Conservation (phyloP, 2,888 invertebrate genomes). For the Zygaena filipendulae region DNA sequence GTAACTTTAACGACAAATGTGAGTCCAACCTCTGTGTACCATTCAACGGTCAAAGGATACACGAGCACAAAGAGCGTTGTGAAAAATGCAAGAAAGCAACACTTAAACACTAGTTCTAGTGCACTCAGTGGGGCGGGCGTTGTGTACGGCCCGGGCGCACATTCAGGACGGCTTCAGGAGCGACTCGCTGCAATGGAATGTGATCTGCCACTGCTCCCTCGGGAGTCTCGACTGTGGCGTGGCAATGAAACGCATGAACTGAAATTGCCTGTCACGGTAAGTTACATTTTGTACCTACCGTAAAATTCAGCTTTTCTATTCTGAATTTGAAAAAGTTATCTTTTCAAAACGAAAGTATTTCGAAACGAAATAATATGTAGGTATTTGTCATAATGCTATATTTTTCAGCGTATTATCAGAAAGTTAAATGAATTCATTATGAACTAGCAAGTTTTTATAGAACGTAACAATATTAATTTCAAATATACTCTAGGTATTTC, state of each 20-base stretch:
- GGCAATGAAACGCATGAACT: constrained; percentile 79
- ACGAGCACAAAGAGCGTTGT: constrained; percentile 41
- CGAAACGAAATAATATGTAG: too few relatives aligned
- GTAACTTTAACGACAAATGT: constrained; percentile 34
- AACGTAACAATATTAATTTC: too few relatives aligned
- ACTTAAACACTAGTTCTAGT: constrained; percentile 49
- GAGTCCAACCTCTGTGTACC: constrained; percentile 33
- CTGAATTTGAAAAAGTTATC: too few relatives aligned
- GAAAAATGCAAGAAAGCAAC: constrained; percentile 56
- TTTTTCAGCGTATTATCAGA: too few relatives aligned
- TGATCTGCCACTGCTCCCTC: constrained; percentile 72
- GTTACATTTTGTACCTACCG: constrained; percentile 18
- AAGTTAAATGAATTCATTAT: too few relatives aligned
- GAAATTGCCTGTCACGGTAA: constrained; percentile 74
- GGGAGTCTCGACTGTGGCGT: constrained; percentile 75
- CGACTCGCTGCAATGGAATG: constrained; percentile 73
- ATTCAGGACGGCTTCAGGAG: constrained; percentile 68
- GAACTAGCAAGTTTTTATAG: too few relatives aligned
- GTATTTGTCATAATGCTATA: too few relatives aligned
- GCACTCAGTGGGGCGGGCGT: constrained; percentile 30
- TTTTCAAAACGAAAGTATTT: too few relatives aligned
- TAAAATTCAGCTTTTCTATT: neutral
- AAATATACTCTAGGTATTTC: too few relatives aligned
- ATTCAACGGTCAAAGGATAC: constrained; percentile 40
- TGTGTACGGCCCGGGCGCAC: constrained; percentile 15